Base-by-base conservation (phyloP, 2,888 invertebrate genomes). In the Rhamphomyia laevipes region DNA sequence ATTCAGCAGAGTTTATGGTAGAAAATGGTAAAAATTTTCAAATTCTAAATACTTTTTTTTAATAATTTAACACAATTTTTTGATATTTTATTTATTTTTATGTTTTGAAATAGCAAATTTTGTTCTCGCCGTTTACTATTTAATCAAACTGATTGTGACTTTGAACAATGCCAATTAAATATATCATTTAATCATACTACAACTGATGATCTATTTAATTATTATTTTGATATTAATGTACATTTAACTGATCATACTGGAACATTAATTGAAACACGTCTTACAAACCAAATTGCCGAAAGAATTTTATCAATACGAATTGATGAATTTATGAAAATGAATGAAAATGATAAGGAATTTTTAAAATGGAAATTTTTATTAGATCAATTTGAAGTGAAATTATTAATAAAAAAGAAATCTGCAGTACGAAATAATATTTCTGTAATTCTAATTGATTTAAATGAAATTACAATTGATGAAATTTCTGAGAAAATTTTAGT, bases 221-320 rank as follows among this genome's bases (percentile, higher is more conserved):
- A 66, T 37, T 67, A 64, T 41, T 77, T 77, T 50, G 81, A 84
- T 57, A 66, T 85, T n/a, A 73, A 73, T 47, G 69, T 85, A 2
- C 75, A 75, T 4, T 69, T 84, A 37, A 73, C 78, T 10, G 86
- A 86, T 63, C 82, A 83, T 53, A 84, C 84, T 1, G 84, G 84
- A 10, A 79, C 81, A 23, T 56, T 85, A 16, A 62, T 66, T 1
- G 79, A 73, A 52, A 67, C 80, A 45, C 72, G 77, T 11, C 67
- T 86, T 11, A 74, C 74, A 21, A 73, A 79, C n/a, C 67, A 68
- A 48, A 66, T 74, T 41, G 76, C 84, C 1, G 80, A 80, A 61
- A 73, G 73, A n/a, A 64, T 78, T 11, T 65, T 85, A 10, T 75
- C 74, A 43, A 73, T 76, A 55, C 70, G 73, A 16, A 69, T 73